Evolutionary conservation across 1,140 invertebrate species (phyloP), one percentile per base, ranked within the genome.

Genomic region (Nasonia giraulti): DNA sequence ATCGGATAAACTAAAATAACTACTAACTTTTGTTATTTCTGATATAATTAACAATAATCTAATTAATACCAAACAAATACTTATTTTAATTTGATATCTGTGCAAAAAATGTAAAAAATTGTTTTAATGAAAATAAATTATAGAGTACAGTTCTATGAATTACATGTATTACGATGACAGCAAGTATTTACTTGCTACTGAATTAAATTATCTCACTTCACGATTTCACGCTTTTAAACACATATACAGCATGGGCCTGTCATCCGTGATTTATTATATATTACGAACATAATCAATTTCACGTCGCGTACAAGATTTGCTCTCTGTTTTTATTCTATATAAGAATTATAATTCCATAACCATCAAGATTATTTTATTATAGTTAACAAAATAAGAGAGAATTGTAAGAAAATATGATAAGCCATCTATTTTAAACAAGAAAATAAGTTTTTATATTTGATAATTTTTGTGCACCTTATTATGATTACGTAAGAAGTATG

Each of bases 141-240:
- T 62, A n/a, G 4, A 6, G 55, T 7, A 17, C 5, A 4, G 55
- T 7, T 62, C 17, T 5, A 40, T 7, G 8, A 20, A 62, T 62
- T 7, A 62, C 6, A 17, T 0, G 17, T 7, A 44, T 74, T 84
- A 69, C 31, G 44, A 47, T 82, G 68, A 80, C 31, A 74, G 14
- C 50, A 14, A 55, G 33, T 44, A 33, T 33, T 20, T 27, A 62
- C 44, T 23, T 33, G 11, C 44, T 80, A 75, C 37, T 11, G n/a
- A 66, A 76, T 66, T 66, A 33, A 77, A 76, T 83, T 81, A 85
- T 77, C 40, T 77, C n/a, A 37, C 8, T 71, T 71, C 12, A 77
- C 44, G 12, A 82, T 27, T 79, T 79, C 4, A 79, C 62, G 82
- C 47, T 73, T 33, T 2, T 40, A 23, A 50, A 11, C 23, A 50